phyloP scores from a whole-genome alignment of 2,797 vertebrate genomes.

The Antrozous pallidus region DNA sequence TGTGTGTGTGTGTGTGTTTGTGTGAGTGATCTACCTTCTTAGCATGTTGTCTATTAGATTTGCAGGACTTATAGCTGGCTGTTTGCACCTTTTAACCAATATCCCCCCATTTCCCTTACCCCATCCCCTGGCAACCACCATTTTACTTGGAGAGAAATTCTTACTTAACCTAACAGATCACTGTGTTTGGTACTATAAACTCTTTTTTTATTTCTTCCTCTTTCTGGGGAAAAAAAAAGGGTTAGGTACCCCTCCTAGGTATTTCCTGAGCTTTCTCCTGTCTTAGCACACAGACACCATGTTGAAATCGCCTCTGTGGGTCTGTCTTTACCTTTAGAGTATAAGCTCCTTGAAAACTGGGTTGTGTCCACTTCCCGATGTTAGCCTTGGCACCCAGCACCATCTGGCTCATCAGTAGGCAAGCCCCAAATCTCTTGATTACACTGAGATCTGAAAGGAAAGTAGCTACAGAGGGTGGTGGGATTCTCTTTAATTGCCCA shows the following conservation, averaged over 20 bases:
- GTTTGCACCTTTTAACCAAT: background rate
- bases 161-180: background rate
- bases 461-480: background rate
- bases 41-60: background rate
- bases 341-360: background rate
- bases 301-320: background rate
- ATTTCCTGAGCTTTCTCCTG: background rate
- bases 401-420: background rate
- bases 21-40: no score
- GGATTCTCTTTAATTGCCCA: constrained; percentile 15
- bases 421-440: background rate
- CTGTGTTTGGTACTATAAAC: background rate
- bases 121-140: background rate
- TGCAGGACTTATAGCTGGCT: background rate
- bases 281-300: background rate
- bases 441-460: background rate
- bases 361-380: background rate
- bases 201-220: background rate
- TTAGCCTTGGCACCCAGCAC: background rate
- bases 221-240: background rate
- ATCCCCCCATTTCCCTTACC: background rate
- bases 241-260: background rate
- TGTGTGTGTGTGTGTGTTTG: background rate
- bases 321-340: background rate
- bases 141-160: background rate